Evolutionary conservation across 2,797 vertebrate genomes (phyloP).

Genomic region (Pterois miles): DNA sequence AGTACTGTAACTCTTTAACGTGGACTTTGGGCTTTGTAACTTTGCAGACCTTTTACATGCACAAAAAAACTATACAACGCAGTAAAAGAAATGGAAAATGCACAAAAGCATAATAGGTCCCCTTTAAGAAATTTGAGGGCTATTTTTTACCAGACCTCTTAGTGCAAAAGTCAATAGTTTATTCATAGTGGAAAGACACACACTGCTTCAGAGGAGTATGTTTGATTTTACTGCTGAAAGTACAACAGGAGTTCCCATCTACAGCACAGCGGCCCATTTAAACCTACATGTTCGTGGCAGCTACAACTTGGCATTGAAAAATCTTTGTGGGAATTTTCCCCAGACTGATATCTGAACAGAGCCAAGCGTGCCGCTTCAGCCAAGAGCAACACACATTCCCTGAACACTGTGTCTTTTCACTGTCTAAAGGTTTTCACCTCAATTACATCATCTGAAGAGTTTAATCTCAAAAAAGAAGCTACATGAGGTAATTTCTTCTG

Average conservation of each 20-base stretch:
- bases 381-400: conserved; percentile 43
- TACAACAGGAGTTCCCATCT: background rate
- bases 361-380: conserved; percentile 11
- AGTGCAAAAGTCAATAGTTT: background rate
- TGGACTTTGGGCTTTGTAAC: no score
- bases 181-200: background rate
- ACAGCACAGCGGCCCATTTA: background rate
- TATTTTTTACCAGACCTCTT: background rate
- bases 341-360: conserved; percentile 23
- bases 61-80: no score
- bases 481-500: conserved; percentile 2
- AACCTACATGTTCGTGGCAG: conserved; percentile 30
- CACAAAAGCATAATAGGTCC: background rate
- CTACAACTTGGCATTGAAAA: conserved; percentile 30
- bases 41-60: no score
- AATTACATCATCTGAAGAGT: conserved; percentile 4
- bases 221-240: background rate
- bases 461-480: background rate
- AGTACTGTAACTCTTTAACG: accelerated
- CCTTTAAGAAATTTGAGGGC: background rate
- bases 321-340: conserved; percentile 42
- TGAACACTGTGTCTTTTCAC: conserved; percentile 34
- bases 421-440: conserved; percentile 6
- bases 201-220: background rate
- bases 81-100: no score